These are phyloP conservation scores for Rhinella marina DNA, from an alignment of 2,797 vertebrate species.

Conservation along the genomic window DNA sequence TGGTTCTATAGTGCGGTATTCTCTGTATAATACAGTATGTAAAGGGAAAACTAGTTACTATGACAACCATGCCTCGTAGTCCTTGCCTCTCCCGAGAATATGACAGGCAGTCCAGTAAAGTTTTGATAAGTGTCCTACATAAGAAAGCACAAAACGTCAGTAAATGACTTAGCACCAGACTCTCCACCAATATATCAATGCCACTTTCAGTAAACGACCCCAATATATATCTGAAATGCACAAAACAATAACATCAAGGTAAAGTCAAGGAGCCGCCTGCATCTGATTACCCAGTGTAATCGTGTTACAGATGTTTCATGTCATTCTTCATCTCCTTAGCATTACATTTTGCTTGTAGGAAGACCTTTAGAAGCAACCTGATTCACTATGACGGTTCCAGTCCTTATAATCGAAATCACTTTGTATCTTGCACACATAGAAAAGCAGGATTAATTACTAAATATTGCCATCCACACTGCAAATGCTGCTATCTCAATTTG, in stretches of 20 bases:
- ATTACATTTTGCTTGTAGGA: neutral
- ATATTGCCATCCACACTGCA: neutral
- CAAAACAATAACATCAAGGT: neutral
- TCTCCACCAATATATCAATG: neutral
- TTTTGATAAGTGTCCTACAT: conserved; percentile 23
- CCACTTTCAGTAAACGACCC: neutral
- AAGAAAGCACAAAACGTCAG: too few species aligned
- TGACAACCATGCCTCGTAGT: neutral
- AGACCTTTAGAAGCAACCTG: neutral
- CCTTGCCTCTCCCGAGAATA: neutral
- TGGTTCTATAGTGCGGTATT: neutral
- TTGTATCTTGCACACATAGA: neutral
- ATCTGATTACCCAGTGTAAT: neutral
- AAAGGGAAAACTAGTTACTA: conserved; percentile 19
- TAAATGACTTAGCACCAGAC: neutral
- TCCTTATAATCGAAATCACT: neutral
- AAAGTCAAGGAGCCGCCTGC: neutral
- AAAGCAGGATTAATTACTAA: neutral
- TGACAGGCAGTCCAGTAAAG: neutral
- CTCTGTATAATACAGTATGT: conserved; percentile 23
- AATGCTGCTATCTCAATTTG: neutral
- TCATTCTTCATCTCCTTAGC: neutral
- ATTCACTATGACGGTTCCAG: neutral
- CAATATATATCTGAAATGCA: neutral
- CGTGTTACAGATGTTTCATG: neutral